A percentile compares a stretch with the other conserved stretches of the same genome.
These are phyloP conservation scores for Tiliacea citrago DNA, from an alignment of 2,888 invertebrate genomes.

Conservation along the genomic window DNA sequence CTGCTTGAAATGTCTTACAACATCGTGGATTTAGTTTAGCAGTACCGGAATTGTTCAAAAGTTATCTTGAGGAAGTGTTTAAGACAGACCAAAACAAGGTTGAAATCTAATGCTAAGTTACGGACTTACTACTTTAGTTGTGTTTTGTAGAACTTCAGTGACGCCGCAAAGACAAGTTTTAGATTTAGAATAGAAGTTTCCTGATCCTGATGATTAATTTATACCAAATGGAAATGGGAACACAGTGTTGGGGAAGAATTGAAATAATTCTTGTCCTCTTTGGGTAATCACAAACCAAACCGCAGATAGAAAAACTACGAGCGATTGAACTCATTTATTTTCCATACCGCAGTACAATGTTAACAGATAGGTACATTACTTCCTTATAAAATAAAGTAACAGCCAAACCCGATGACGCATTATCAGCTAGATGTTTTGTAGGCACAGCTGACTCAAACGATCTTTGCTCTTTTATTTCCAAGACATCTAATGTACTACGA, in stretches of 20 bases:
- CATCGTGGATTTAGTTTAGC: neutral
- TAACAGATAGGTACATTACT: slow-evolving; percentile 48
- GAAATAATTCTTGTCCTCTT: slow-evolving; percentile 1
- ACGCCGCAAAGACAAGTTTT: neutral
- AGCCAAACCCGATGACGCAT: slow-evolving; percentile 46
- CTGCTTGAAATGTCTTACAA: slow-evolving; percentile 13
- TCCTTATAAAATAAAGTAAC: slow-evolving; percentile 63
- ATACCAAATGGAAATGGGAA: neutral
- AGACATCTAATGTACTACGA: slow-evolving; percentile 16
- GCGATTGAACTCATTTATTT: slow-evolving; percentile 41
- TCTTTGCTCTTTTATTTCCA: slow-evolving; percentile 49
- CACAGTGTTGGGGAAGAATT: neutral
- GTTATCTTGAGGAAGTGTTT: slow-evolving; percentile 14
- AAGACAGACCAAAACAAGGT: neutral
- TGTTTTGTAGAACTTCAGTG: slow-evolving; percentile 5
- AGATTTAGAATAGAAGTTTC: neutral
- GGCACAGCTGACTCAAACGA: slow-evolving; percentile 68
- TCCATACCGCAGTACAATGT: slow-evolving; percentile 11
- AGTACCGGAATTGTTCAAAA: neutral
- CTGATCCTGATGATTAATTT: neutral
- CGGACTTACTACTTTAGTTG: neutral
- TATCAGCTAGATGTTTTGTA: slow-evolving; percentile 49
- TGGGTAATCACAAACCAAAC: slow-evolving; percentile 28
- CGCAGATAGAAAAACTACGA: slow-evolving; percentile 30
- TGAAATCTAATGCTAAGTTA: slow-evolving; percentile 1